Conservation (phyloP, 2,113 vertebrate genomes). For the Microtus richardsoni region DNA sequence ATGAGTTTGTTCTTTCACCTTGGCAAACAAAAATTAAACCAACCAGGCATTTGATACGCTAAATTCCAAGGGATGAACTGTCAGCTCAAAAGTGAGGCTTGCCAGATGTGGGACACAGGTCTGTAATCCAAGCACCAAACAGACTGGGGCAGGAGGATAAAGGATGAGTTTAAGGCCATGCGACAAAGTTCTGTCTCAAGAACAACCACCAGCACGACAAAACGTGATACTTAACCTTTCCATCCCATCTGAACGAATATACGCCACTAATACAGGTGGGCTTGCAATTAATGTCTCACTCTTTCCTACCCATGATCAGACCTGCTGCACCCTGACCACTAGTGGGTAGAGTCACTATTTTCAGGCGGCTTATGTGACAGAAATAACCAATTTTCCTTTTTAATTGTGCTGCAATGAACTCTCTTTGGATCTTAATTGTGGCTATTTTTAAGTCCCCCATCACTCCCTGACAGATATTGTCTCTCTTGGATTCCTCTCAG, state of each 20-base stretch:
- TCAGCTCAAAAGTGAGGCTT: background rate
- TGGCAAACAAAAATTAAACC: background rate
- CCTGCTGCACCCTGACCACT: background rate
- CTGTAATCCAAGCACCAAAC: background rate
- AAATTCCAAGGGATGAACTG: background rate
- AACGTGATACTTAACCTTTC: background rate
- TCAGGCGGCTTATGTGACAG: slow-evolving; percentile 6
- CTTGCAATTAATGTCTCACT: slow-evolving; percentile 12
- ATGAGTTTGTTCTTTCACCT: slow-evolving; percentile 12
- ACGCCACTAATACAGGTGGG: background rate
- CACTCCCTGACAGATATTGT: background rate
- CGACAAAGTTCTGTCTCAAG: background rate
- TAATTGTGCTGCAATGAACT: slow-evolving; percentile 29
- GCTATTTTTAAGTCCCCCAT: slow-evolving; percentile 23
- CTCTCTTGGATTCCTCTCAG: background rate
- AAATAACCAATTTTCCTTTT: slow-evolving; percentile 45
- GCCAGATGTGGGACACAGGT: background rate
- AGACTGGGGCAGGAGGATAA: background rate
- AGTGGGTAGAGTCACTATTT: background rate
- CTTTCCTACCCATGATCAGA: background rate
- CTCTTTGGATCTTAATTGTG: background rate
- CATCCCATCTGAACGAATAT: background rate
- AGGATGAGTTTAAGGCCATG: background rate
- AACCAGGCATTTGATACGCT: background rate
- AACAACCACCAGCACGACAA: background rate